Conservation (phyloP, 2,113 vertebrate species). For the Alligator mississippiensis region DNA sequence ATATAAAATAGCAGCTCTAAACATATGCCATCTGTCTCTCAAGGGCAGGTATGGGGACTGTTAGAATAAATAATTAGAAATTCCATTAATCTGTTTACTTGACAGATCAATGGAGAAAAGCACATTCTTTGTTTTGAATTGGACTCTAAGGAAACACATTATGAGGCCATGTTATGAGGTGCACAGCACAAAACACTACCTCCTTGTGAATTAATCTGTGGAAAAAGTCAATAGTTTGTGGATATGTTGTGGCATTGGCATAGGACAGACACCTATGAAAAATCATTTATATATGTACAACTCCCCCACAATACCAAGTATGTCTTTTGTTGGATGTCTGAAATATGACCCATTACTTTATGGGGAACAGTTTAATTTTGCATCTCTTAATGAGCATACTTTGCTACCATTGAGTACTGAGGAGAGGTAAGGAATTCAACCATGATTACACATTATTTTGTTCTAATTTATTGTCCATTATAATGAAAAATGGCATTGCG, state of each 20-base stretch:
- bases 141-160: not conserved
- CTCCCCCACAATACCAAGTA: too few relatives aligned
- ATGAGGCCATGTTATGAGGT: not conserved
- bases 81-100: not conserved
- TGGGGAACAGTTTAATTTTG: not conserved
- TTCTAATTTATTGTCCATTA: too few relatives aligned
- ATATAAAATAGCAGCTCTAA: not conserved
- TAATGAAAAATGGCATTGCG: too few relatives aligned
- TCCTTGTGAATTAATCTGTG: too few relatives aligned
- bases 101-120: not conserved
- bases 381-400: not conserved
- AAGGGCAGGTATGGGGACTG: not conserved
- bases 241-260: not conserved
- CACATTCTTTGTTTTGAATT: not conserved
- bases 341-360: too few relatives aligned
- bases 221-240: not conserved
- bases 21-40: not conserved
- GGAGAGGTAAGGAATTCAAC: not conserved
- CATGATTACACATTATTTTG: too few relatives aligned
- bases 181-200: not conserved
- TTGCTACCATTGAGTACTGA: not conserved
- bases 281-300: too few relatives aligned
- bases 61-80: not conserved
- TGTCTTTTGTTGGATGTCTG: too few relatives aligned
- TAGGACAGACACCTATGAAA: too few relatives aligned